Base-by-base conservation (phyloP, 2,113 vertebrate genomes). In the Syrrhaptes paradoxus region DNA sequence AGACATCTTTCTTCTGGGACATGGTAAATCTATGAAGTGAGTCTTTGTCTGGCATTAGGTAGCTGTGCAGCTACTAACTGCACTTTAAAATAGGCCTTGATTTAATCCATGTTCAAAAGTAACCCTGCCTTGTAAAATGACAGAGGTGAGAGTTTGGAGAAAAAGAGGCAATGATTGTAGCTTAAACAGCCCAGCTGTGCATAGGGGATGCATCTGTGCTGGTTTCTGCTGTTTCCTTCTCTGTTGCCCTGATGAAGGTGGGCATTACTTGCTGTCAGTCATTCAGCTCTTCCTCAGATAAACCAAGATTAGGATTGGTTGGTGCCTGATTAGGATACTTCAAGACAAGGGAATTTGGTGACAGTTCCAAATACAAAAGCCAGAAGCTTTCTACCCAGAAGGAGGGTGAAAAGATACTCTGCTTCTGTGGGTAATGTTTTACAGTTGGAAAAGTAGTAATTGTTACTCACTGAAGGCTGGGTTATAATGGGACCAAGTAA, bases 231-330 rank as follows among this genome's bases (percentile, higher is more conserved):
- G 16, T 62, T 46, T 43, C 16, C 32, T 10, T 2, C 17, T 11
- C 51, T 2, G 2, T 34, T 61, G 46, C 46, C 4, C 0, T 28
- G 55, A 78, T 52, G 22, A 83, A 41, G n/a, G 13, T 1, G 2
- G 72, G 22, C 13, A 10, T 54, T 81, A 20, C 52, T 80, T 66
- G 19, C 84, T 59, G 31, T 38, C 75, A 12, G 17, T 29, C 20
- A 55, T 68, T 34, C 45, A 31, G 43, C 6, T 11, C 19, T 88
- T 76, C n/a, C 17, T 62, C 46, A 29, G 29, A 29, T 87, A 68
- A 90, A 70, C 25, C 16, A 25, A 43, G 24, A 7, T 57, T 20
- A 41, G 66, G 36, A 72, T 36, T 57, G 26, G 9, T 76, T 14
- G 17, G 8, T 25, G 58, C 17, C 21, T 79, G 12, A 15, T 4